Base-by-base conservation (phyloP, 2,888 invertebrate genomes). In the Cordilura impudica region DNA sequence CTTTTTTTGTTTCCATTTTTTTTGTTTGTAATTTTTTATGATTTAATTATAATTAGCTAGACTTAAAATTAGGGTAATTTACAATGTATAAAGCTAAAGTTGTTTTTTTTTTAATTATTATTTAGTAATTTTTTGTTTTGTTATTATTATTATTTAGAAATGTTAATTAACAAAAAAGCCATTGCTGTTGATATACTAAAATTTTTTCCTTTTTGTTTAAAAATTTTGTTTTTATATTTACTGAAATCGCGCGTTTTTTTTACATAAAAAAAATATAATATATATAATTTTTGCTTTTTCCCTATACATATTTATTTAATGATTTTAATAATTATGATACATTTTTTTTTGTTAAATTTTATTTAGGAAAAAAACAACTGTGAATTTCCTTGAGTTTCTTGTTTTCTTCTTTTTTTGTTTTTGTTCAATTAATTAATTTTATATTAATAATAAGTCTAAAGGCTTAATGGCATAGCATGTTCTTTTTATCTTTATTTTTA, bases 41-140 rank as follows among this genome's bases (percentile, higher is more conserved):
- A 82, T 75, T 82, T 76, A 78, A 65, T 79, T 82, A 76, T 78
- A 82, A 79, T 84, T 84, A 84, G 83, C 84, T 84, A 84, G 82
- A 83, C 81, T 82, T 81, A 83, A 80, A 43, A 29, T 63, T 75
- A 82, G 79, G 81, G 74, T 84, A 84, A 83, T 82, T 85, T 85
- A 85, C 85, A 85, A 85, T 85, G 83, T 84, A 84, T 84, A 84
- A 84, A 85, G 86, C 85, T 86, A 84, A 84, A 84, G 84, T 83
- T 84, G 49, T 78, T 51, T 60, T 60, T 63, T 76, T 76, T 76
- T 84, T 83, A 73, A 53, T 54, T 82, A 43, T 69, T 74, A 8
- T 39, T 53, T 61, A 58, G 14, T 43, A 16, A 14, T 18, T 51
- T 8, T 61, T 54, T 58, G 16, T 31, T 29, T 66, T 60, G 10